These are phyloP conservation scores for Alosa sapidissima DNA, from an alignment of 2,797 vertebrate genomes.

Conservation along the genomic window DNA sequence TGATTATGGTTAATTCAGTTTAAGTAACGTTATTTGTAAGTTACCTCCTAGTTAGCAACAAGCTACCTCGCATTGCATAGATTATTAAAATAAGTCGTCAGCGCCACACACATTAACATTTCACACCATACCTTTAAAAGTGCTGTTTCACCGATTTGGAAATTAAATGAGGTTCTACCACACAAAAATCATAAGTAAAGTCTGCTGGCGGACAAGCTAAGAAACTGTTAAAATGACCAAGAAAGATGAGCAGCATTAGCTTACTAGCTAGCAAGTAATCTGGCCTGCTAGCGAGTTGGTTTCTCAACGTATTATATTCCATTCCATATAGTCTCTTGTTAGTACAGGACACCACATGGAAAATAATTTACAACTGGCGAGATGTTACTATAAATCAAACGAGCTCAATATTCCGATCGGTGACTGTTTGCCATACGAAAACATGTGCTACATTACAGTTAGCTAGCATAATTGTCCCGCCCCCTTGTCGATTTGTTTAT, in stretches of 20 bases:
- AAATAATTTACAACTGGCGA: not conserved
- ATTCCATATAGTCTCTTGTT: not conserved
- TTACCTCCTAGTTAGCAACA: not conserved
- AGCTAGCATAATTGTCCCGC: not conserved
- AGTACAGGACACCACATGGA: not conserved
- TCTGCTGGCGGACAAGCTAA: not conserved
- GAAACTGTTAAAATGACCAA: not conserved
- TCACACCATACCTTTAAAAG: constrained; percentile 13
- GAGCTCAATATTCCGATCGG: not conserved
- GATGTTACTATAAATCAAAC: not conserved
- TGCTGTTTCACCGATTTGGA: not conserved
- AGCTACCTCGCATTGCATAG: not conserved
- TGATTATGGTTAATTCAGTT: not conserved
- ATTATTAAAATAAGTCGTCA: not conserved
- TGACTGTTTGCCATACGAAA: not conserved
- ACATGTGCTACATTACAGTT: not conserved
- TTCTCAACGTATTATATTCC: not conserved
- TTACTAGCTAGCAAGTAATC: not conserved
- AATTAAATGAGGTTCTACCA: not conserved
- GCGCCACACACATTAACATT: not conserved
- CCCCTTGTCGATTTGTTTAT: constrained; percentile 16
- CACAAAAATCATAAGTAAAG: not conserved
- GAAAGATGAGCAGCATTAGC: not conserved
- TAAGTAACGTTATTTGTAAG: too few relatives aligned
- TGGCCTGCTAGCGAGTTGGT: not conserved